Evolutionary conservation across 35 echinoderm and acorn worm species (phyloP), one percentile per base, ranked within the genome.

Genomic region (Nesometra sesokonis): DNA sequence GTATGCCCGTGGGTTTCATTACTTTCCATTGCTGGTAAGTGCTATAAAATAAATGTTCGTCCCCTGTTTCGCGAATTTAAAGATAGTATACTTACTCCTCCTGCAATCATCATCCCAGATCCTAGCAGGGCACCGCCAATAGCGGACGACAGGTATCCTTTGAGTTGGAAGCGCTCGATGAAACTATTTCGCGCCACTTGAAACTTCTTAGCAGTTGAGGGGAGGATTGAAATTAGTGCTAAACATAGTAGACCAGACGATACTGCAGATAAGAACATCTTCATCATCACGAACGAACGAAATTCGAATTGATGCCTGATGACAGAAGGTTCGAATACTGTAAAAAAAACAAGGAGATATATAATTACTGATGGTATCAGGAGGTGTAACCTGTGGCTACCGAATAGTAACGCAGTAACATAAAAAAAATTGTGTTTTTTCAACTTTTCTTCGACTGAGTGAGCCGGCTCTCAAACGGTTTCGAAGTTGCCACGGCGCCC

Each of bases 231-330:
- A 34, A 83, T 34, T 5, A 83, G 27, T 3, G 81, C 32, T 17
- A 83, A 27, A 31, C 81, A 36, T 1, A 83, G 33, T 35, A 83
- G 35, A 39, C 81, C 37, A 21, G 81, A 34, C 35, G 81, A 37
- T 30, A 83, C 32, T 4, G 81, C 81, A 23, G 33, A 3, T 17
- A 83, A 8, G n/a, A 83, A 83, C 35, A 37, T 83, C 81, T 83
- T 83, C 32, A 34, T 37, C 81, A 83, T 37, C 37, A 83, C 81
- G 35, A 83, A 83, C 15, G 34, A 37, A 38, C 34, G 34, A 38
- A 83, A 83, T 30, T 37, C n/a, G 34, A 83, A 37, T 38, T 83
- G 81, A 23, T 83, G 34, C 35, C 81, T 83, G 32, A 83, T 83
- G 8, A 83, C 37, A 3, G 27, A 13, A 37, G 81, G 81, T 30